Percentiles rank a stretch among this genome's conserved stretches.
phyloP scores from a whole-genome alignment of 2,888 invertebrate species.

The Bruchidius siliquastri region DNA sequence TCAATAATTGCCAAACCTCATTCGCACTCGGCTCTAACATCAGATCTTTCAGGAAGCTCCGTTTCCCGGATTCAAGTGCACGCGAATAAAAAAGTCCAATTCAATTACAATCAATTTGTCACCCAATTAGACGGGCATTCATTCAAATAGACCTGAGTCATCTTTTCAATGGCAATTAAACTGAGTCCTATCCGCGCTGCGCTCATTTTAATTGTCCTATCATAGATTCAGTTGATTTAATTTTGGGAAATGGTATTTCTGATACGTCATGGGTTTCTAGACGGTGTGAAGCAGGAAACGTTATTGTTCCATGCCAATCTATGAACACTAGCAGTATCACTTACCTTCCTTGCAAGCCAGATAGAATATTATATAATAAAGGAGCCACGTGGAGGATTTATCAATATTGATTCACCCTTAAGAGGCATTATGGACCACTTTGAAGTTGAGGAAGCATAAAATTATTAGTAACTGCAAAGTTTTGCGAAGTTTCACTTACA shows the following conservation, averaged over 20 bases:
- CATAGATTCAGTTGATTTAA: conserved; percentile 5
- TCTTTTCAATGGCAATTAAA: conserved; percentile 10
- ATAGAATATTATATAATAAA: no score
- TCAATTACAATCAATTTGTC: conserved; percentile 9
- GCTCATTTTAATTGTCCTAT: conserved; percentile 7
- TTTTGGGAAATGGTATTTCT: not conserved
- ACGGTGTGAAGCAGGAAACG: not conserved
- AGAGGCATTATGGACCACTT: no score
- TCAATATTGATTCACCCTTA: no score
- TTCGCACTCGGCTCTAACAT: not conserved
- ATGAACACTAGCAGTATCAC: no score
- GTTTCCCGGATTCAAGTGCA: not conserved
- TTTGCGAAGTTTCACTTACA: no score
- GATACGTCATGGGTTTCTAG: not conserved
- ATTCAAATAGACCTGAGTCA: conserved; percentile 9
- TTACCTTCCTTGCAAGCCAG: no score
- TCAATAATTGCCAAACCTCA: not conserved
- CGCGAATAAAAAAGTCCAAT: conserved; percentile 3
- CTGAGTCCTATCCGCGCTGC: conserved; percentile 4
- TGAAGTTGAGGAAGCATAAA: no score
- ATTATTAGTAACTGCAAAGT: no score
- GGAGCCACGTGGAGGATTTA: no score
- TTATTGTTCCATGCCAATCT: not conserved
- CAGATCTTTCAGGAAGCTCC: not conserved
- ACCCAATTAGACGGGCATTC: conserved; percentile 7